Conservation (phyloP, 1,140 invertebrate species). For the Cepaea nemoralis region DNA sequence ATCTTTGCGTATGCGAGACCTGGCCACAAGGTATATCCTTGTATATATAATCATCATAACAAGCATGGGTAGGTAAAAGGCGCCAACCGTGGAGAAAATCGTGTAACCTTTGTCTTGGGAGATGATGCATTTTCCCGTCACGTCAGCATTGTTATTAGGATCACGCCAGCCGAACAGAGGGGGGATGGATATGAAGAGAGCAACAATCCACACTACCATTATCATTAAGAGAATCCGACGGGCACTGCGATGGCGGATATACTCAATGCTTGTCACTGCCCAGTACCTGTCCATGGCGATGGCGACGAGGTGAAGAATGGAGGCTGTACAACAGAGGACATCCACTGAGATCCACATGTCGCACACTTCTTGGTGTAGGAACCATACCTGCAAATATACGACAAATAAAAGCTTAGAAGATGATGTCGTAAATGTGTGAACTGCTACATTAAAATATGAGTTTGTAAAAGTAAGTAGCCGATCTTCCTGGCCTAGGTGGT, state of each 20-base stretch:
- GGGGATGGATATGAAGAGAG: slow-evolving; percentile 89
- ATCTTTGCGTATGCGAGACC: slow-evolving; percentile 65
- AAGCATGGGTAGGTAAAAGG: slow-evolving; percentile 71
- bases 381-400: slow-evolving; percentile 77
- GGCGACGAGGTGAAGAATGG: slow-evolving; percentile 93
- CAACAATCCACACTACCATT: slow-evolving; percentile 86
- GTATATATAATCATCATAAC: slow-evolving; percentile 71
- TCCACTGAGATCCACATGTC: slow-evolving; percentile 73
- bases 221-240: slow-evolving; percentile 89
- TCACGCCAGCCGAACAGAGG: slow-evolving; percentile 79
- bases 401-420: too few species aligned
- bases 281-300: slow-evolving; percentile 95
- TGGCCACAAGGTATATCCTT: slow-evolving; percentile 68
- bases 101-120: slow-evolving; percentile 70
- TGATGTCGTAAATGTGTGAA: too few species aligned
- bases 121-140: slow-evolving; percentile 65
- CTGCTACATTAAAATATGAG: too few species aligned
- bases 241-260: slow-evolving; percentile 89
- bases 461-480: too few species aligned
- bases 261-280: slow-evolving; percentile 95
- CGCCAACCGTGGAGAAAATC: slow-evolving; percentile 70
- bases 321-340: slow-evolving; percentile 92
- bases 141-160: slow-evolving; percentile 56
- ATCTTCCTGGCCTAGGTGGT: too few species aligned
- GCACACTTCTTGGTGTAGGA: slow-evolving; percentile 74